Evolutionary conservation across 2,113 vertebrate species (phyloP).

Genomic region (Crotalus tigris): DNA sequence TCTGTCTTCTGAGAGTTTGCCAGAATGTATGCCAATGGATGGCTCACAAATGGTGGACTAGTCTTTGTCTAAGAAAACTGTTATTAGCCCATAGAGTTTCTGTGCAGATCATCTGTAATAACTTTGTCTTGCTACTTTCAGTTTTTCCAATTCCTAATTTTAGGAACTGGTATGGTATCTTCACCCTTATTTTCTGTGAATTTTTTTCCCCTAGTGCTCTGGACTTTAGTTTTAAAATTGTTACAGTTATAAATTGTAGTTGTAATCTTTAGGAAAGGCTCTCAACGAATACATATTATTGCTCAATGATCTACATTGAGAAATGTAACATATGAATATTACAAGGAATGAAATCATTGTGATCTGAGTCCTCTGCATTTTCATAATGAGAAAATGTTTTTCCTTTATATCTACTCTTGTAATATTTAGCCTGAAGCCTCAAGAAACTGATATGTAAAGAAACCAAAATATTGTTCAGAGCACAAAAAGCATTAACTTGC

Average conservation of each 20-base stretch:
- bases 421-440: slow-evolving; percentile 52
- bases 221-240: neutral
- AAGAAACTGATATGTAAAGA: slow-evolving; percentile 1
- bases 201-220: neutral
- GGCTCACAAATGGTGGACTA: neutral
- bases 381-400: slow-evolving; percentile 35
- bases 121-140: neutral
- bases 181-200: neutral
- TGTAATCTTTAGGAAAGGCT: neutral
- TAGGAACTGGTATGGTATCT: neutral
- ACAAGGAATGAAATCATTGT: neutral
- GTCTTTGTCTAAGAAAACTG: neutral
- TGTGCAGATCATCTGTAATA: neutral
- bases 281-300: slow-evolving; percentile 25
- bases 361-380: slow-evolving; percentile 35
- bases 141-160: neutral
- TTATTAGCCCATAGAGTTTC: neutral
- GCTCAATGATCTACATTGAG: neutral
- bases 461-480: neutral
- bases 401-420: neutral
- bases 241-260: neutral
- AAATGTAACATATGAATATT: neutral
- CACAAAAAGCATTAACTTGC: slow-evolving; percentile 23
- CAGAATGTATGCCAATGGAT: neutral
- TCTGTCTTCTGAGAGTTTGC: neutral